These are phyloP conservation scores for Hemistola chrysoprasaria DNA, from an alignment of 2,888 invertebrate species.

Conservation along the genomic window DNA sequence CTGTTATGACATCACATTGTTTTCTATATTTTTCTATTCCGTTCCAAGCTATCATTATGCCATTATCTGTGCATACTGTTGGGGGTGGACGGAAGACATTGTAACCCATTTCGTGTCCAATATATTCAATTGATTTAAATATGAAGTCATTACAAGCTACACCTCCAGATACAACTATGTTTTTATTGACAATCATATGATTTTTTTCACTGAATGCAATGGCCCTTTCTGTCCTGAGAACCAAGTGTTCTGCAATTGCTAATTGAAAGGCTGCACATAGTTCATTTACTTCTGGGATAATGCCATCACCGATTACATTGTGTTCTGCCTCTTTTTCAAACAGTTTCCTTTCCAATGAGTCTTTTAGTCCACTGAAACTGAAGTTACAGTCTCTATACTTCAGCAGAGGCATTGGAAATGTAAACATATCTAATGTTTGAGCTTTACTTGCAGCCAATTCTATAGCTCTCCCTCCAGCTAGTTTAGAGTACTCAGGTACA, in stretches of 20 bases:
- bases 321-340: conserved; percentile 81
- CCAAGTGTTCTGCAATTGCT: conserved; percentile 88
- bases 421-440: conserved; percentile 84
- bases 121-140: conserved; percentile 84
- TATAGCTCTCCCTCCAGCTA: conserved; percentile 93
- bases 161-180: conserved; percentile 95
- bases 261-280: conserved; percentile 93
- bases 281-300: conserved; percentile 89
- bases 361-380: conserved; percentile 93
- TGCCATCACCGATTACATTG: conserved; percentile 82
- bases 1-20: conserved; percentile 58
- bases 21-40: conserved; percentile 89
- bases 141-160: conserved; percentile 97
- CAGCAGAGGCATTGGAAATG: conserved; percentile 85
- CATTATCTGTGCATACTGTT: conserved; percentile 97
- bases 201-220: conserved; percentile 86
- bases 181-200: conserved; percentile 79
- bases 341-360: conserved; percentile 80
- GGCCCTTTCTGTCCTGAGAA: conserved; percentile 91
- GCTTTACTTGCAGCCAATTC: conserved; percentile 89
- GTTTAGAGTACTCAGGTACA: conserved; percentile 85
- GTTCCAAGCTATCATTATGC: conserved; percentile 99
- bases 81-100: conserved; percentile 89
- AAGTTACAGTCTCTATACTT: conserved; percentile 91
- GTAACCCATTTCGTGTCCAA: conserved; percentile 86